These are phyloP conservation scores for Halcyon badia DNA, from an alignment of 2,797 vertebrate species.

Conservation along the genomic window DNA sequence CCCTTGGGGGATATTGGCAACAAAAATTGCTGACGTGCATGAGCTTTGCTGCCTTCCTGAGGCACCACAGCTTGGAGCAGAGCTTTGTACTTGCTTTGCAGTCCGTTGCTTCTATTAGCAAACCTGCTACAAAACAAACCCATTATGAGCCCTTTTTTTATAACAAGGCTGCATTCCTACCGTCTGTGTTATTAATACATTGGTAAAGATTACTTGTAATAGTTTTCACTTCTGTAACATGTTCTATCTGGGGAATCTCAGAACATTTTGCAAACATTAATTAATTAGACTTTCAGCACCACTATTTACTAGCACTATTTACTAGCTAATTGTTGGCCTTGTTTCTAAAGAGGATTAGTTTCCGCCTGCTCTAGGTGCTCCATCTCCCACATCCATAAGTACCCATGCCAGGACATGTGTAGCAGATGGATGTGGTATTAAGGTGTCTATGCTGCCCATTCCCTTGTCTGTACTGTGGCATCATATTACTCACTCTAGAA, in stretches of 20 bases:
- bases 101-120: background rate
- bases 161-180: background rate
- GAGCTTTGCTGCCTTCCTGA: background rate
- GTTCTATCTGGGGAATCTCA: slow-evolving; percentile 35
- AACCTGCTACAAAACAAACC: background rate
- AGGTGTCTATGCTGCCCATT: background rate
- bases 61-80: background rate
- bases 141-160: background rate
- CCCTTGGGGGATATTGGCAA: background rate
- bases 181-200: background rate
- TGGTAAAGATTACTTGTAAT: background rate
- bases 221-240: slow-evolving; percentile 6
- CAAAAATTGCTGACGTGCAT: background rate
- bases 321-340: background rate
- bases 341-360: slow-evolving; percentile 12
- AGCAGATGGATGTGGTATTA: background rate
- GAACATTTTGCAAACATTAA: slow-evolving; percentile 52
- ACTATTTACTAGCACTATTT: slow-evolving; percentile 18
- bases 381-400: background rate
- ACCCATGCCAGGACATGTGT: background rate
- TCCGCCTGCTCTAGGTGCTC: background rate
- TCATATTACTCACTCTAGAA: background rate
- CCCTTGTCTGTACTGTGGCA: background rate
- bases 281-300: slow-evolving; percentile 18
- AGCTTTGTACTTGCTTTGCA: background rate